phyloP scores from a whole-genome alignment of 2,888 invertebrate species.

The Archips xylosteana region DNA sequence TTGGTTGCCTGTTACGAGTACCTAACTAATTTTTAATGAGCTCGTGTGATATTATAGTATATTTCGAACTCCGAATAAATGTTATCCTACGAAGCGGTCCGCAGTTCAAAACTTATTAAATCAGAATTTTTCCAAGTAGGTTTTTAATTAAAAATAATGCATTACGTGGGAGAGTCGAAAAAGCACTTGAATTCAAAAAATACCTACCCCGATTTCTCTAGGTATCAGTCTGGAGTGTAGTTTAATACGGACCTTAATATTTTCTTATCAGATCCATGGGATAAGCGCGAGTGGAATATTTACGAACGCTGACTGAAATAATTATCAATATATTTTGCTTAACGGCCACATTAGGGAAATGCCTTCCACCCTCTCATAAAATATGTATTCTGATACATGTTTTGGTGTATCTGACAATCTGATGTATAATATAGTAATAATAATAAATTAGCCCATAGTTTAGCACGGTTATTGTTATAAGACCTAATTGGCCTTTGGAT shows the following conservation, averaged over 20 bases:
- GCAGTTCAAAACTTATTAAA: too few relatives aligned
- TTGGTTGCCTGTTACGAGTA: too few relatives aligned
- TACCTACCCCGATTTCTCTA: neutral
- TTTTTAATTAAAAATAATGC: neutral
- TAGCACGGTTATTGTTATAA: neutral
- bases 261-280: constrained; percentile 26
- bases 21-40: too few relatives aligned
- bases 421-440: constrained; percentile 1
- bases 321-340: constrained; percentile 78
- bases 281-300: constrained; percentile 59
- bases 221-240: neutral
- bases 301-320: constrained; percentile 66
- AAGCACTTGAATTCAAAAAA: neutral
- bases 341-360: constrained; percentile 79
- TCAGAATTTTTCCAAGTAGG: too few relatives aligned
- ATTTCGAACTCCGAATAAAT: too few relatives aligned
- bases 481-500: neutral
- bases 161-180: neutral
- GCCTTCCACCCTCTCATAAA: constrained; percentile 64
- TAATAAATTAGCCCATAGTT: neutral
- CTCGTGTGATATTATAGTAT: too few relatives aligned
- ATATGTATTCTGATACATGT: constrained; percentile 61
- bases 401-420: constrained; percentile 17
- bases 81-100: too few relatives aligned
- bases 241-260: constrained; percentile 7